Evolutionary conservation across 2,113 vertebrate species (phyloP).

Genomic region (Poeciliopsis turrubarensis): DNA sequence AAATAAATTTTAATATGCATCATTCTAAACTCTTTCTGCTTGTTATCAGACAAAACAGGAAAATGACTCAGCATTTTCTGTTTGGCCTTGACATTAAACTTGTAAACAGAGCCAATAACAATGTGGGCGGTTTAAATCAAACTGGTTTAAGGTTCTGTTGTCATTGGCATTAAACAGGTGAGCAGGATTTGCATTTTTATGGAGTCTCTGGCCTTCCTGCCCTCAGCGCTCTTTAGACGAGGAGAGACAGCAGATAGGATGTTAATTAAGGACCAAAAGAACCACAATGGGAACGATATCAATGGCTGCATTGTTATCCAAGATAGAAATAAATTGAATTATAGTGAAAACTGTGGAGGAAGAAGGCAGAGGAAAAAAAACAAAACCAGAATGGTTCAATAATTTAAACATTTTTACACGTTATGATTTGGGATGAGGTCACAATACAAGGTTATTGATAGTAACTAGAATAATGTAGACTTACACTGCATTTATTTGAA

Average conservation of each 20-base stretch:
- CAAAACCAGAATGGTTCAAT: conserved; percentile 13
- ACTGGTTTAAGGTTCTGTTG: conserved; percentile 42
- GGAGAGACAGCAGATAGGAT: conserved; percentile 61
- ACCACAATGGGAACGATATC: conserved; percentile 72
- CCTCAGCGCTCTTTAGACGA: conserved; percentile 62
- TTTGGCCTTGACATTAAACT: neutral
- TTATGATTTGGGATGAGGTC: conserved; percentile 3
- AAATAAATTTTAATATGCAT: too few relatives aligned
- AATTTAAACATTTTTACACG: neutral
- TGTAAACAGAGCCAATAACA: neutral
- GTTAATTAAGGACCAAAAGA: conserved; percentile 69
- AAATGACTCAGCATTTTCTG: too few relatives aligned
- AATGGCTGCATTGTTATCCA: conserved; percentile 57
- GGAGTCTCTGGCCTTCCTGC: conserved; percentile 67
- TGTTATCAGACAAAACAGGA: too few relatives aligned
- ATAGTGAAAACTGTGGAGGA: conserved; percentile 35
- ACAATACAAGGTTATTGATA: conserved; percentile 14
- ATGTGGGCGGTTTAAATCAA: conserved; percentile 30
- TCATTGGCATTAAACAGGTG: conserved; percentile 71
- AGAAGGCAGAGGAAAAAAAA: conserved; percentile 13
- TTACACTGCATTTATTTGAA: neutral
- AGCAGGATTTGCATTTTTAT: conserved; percentile 79
- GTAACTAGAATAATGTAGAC: neutral
- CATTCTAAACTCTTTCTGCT: too few relatives aligned
- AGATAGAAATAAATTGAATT: conserved; percentile 73